These are phyloP conservation scores for Dasyornis broadbenti DNA, from an alignment of 2,113 vertebrate species.

Conservation along the genomic window DNA sequence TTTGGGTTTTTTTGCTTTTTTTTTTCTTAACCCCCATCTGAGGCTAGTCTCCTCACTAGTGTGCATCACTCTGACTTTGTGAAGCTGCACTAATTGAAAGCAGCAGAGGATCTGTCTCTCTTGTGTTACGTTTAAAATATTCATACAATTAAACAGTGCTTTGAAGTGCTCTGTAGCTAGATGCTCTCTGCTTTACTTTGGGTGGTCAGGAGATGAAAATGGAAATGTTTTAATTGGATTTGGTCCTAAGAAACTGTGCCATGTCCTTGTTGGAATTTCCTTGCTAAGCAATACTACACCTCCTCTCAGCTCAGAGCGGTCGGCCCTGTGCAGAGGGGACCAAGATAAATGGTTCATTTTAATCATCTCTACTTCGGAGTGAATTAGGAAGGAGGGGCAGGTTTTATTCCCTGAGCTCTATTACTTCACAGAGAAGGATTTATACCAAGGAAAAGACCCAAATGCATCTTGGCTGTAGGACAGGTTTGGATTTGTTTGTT, in stretches of 20 bases:
- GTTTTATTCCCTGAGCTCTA: conserved; percentile 2
- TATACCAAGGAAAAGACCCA: not conserved
- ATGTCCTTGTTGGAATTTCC: conserved; percentile 55
- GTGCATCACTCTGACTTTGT: not conserved
- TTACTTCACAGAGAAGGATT: not conserved
- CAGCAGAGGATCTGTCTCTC: not conserved
- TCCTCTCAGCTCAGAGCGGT: not conserved
- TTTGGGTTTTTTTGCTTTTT: not conserved
- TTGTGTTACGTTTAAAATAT: conserved; percentile 10
- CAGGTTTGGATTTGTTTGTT: not conserved
- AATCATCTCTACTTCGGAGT: conserved; percentile 35
- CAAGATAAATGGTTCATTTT: conserved; percentile 42
- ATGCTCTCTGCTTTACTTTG: not conserved
- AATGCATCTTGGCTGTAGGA: not conserved
- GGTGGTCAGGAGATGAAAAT: conserved; percentile 48
- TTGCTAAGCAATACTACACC: not conserved
- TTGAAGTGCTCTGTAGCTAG: conserved; percentile 30
- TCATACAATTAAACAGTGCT: conserved; percentile 48
- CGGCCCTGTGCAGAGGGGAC: not conserved
- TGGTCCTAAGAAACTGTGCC: conserved; percentile 47
- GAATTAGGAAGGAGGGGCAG: conserved; percentile 31
- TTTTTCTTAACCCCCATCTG: not conserved
- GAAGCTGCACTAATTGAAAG: conserved; percentile 18
- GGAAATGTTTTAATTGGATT: conserved; percentile 63
- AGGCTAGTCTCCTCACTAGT: not conserved